A percentile compares a stretch with the other conserved stretches of the same genome.
Evolutionary conservation across 2,113 vertebrate genomes (phyloP).

Genomic region (Formicarius rufipectus): DNA sequence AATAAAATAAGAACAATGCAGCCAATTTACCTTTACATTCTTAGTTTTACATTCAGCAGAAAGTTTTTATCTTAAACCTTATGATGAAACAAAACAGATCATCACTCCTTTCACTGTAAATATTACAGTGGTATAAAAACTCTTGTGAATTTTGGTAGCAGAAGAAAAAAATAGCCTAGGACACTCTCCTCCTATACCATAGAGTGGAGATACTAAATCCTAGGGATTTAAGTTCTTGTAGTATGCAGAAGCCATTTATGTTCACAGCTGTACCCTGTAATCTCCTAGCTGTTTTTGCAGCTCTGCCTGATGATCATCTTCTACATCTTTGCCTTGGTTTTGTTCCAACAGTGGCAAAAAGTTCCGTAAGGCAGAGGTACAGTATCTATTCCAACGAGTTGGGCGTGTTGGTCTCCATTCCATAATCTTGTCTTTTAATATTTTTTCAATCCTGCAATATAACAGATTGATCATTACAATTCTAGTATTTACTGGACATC

Average conservation of each 20-base stretch:
- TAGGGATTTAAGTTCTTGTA: neutral
- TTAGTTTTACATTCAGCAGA: neutral
- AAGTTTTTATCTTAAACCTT: neutral
- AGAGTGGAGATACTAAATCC: fast-evolving
- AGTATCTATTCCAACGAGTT: constrained; percentile 97
- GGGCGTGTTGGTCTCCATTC: constrained; percentile 92
- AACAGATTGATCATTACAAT: neutral
- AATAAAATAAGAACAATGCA: neutral
- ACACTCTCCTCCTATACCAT: neutral
- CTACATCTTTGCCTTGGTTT: constrained; percentile 81
- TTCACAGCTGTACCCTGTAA: constrained; percentile 78
- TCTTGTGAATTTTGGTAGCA: neutral
- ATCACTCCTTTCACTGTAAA: neutral
- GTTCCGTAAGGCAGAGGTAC: constrained; percentile 85
- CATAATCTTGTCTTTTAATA: constrained; percentile 94
- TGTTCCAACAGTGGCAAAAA: constrained; percentile 89
- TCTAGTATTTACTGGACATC: neutral
- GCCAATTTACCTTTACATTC: neutral
- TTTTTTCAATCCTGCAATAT: constrained; percentile 88
- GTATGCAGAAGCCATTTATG: neutral
- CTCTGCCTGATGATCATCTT: constrained; percentile 86
- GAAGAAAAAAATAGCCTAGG: neutral
- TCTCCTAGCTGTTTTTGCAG: constrained; percentile 89
- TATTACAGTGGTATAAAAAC: neutral
- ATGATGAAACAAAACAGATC: neutral